These are phyloP conservation scores for Alentia gelatinosa DNA, from an alignment of 2,888 invertebrate species.

Conservation along the genomic window DNA sequence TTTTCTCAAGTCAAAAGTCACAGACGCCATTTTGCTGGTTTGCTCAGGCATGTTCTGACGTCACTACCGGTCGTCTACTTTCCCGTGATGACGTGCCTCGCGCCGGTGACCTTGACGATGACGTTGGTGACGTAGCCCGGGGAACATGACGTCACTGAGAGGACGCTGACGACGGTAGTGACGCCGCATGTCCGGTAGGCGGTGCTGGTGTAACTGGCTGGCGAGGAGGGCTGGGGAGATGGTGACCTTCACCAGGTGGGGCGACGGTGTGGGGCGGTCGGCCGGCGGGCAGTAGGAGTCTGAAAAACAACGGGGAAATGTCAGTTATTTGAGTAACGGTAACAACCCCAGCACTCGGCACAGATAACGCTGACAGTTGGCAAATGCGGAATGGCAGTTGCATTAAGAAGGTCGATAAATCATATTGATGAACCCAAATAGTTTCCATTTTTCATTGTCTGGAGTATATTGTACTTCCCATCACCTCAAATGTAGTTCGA, in stretches of 20 bases:
- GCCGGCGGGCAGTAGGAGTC: slow-evolving; percentile 53
- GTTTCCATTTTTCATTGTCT: too few relatives aligned
- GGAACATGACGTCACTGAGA: background rate
- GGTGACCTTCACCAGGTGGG: slow-evolving; percentile 5
- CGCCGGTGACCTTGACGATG: background rate
- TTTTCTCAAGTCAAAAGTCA: too few relatives aligned
- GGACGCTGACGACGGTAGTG: background rate
- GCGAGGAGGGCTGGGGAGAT: background rate
- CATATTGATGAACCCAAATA: too few relatives aligned
- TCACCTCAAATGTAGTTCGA: too few relatives aligned
- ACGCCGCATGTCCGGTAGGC: background rate
- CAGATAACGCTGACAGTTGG: too few relatives aligned
- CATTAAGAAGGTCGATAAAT: too few relatives aligned
- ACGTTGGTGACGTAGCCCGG: background rate
- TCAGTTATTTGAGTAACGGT: too few relatives aligned
- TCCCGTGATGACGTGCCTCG: background rate
- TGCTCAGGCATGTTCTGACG: background rate
- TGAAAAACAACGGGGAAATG: too few relatives aligned
- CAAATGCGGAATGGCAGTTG: too few relatives aligned
- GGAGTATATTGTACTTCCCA: too few relatives aligned
- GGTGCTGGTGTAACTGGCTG: background rate
- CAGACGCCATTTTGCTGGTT: too few relatives aligned
- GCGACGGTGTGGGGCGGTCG: background rate
- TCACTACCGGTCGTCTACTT: background rate
- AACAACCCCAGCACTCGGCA: too few relatives aligned